These are phyloP conservation scores for Heloderma charlesbogerti DNA, from an alignment of 2,113 vertebrate genomes.

Conservation along the genomic window DNA sequence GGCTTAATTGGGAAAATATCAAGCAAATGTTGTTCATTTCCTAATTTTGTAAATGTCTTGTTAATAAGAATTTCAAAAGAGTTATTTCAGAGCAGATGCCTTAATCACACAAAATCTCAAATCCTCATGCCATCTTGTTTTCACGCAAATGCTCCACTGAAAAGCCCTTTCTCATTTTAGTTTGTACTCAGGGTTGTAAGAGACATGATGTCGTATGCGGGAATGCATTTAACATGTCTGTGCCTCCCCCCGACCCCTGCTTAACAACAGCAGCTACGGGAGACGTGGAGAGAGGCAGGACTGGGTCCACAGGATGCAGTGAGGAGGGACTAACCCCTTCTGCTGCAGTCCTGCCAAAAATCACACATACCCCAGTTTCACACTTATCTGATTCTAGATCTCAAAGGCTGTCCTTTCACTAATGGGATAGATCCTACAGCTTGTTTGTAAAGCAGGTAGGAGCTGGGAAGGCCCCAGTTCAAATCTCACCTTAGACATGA, in stretches of 20 bases:
- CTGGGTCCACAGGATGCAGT: too few species aligned
- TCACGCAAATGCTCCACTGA: neutral
- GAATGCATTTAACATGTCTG: neutral
- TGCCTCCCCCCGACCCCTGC: neutral
- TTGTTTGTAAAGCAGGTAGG: too few species aligned
- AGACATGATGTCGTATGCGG: neutral
- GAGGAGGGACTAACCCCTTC: too few species aligned
- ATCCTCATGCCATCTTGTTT: neutral
- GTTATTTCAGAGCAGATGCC: neutral
- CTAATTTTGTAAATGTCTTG: conserved; percentile 20
- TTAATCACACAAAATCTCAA: neutral
- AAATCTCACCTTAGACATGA: neutral
- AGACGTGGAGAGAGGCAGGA: too few species aligned
- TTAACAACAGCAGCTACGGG: neutral
- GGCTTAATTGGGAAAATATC: conserved; percentile 47
- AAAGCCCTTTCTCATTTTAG: neutral
- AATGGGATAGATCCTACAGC: too few species aligned
- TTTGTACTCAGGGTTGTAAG: neutral
- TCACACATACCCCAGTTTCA: too few species aligned
- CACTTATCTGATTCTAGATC: too few species aligned
- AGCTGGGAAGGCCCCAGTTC: too few species aligned
- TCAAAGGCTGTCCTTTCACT: too few species aligned
- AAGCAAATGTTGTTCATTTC: conserved; percentile 27
- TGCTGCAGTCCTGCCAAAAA: too few species aligned
- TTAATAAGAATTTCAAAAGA: neutral